Evolutionary conservation across 2,113 vertebrate species (phyloP), one percentile per base, ranked within the genome.

Genomic region (Patagioenas fasciata): DNA sequence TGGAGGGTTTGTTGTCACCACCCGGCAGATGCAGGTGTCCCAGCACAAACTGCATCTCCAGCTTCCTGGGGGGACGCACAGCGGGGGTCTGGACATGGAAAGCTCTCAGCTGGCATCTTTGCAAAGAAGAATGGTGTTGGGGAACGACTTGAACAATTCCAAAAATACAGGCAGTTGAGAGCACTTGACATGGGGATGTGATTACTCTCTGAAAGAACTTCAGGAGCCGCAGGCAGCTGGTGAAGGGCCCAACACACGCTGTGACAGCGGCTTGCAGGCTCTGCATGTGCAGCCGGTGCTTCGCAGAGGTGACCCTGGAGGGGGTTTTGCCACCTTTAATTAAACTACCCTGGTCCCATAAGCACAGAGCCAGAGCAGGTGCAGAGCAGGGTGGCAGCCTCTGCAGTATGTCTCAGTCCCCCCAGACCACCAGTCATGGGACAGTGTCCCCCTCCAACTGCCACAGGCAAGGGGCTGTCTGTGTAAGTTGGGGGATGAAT

Each of bases 241-340:
- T 0, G 2, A 57, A n/a, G 20, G 0, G 17, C 44, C 74, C 38
- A 81, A 18, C 32, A 20, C 38, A 32, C 0, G 0, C 54, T 0
- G 2, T 60, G 80, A 61, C 50, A 72, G 83, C 3, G 5, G 88
- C 53, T 32, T 6, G 0, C 64, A 71, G 51, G 34, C 40, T 13
- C 67, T 31, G 89, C 67, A 62, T 0, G 0, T n/a, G 36, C 89
- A 86, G 75, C 44, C 0, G 5, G 10, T 3, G 38, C 80, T 65
- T 13, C 24, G 38, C 44, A 83, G 44, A 36, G 44, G 14, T 38
- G 8, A 29, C 56, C 24, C 40, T 20, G 58, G 58, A 31, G 34
- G 58, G 6, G n/a, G 26, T 47, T 81, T 29, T 95, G 80, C 26
- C 62, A 67, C 48, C 29, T 82, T 48, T 24, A 29, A 71, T 51